Conservation (phyloP, 1,140 invertebrate species). For the Drosophila tsacasi region DNA sequence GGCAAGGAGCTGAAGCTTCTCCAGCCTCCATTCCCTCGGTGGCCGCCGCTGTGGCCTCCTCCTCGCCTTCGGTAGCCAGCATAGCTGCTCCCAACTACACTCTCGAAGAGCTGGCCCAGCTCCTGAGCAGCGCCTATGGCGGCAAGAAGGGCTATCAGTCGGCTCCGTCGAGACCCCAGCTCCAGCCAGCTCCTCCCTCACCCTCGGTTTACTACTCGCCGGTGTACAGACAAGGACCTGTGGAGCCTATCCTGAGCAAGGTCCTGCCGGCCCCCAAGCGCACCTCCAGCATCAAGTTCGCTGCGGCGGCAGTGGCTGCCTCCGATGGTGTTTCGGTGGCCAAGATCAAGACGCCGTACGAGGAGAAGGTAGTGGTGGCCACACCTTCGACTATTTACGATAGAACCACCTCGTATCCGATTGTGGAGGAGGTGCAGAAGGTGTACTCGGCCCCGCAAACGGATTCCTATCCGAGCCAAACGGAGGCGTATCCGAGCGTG, state of each 20-base stretch:
- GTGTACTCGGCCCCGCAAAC: constrained; percentile 44
- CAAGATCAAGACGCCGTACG: constrained; percentile 67
- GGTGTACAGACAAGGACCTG: constrained; percentile 18
- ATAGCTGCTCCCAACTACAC: constrained; percentile 72
- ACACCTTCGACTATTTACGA: constrained; percentile 59
- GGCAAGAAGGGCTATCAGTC: constrained; percentile 47
- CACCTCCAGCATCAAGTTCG: constrained; percentile 26
- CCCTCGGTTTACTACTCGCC: constrained; percentile 54
- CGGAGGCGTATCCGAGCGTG: constrained; percentile 36
- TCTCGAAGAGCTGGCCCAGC: constrained; percentile 66
- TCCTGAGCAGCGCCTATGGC: constrained; percentile 68
- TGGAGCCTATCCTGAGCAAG: constrained; percentile 35
- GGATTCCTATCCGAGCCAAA: constrained; percentile 54
- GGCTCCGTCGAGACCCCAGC: constrained; percentile 9
- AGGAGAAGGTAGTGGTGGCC: constrained; percentile 59
- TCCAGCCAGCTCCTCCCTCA: constrained; percentile 20
- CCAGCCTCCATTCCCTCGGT: constrained; percentile 9
- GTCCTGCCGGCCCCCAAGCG: constrained; percentile 12
- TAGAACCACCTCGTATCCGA: constrained; percentile 62
- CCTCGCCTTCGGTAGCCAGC: constrained; percentile 34
- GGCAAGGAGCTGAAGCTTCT: constrained; percentile 23
- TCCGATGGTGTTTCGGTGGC: constrained; percentile 43
- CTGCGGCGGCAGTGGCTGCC: constrained; percentile 36
- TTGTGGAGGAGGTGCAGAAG: constrained; percentile 48
- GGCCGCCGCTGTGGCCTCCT: constrained; percentile 4